Percentiles rank a stretch among this genome's conserved stretches.
These are phyloP conservation scores for Momotus momota DNA, from an alignment of 2,797 vertebrate genomes.

Conservation along the genomic window DNA sequence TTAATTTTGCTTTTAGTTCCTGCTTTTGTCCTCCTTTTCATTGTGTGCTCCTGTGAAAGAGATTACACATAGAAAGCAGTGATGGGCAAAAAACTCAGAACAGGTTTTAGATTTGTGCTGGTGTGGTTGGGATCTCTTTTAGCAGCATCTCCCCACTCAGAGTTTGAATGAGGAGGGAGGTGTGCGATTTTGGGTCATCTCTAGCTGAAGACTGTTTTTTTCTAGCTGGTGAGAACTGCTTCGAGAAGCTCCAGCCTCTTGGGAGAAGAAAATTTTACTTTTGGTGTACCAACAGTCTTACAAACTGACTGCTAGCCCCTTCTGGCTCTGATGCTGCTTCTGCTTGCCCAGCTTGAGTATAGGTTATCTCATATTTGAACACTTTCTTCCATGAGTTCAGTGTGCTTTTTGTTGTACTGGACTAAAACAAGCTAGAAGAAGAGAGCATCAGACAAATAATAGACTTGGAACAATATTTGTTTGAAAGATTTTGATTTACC, in stretches of 20 bases:
- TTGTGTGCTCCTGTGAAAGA: neutral
- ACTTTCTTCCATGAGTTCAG: neutral
- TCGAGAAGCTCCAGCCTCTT: neutral
- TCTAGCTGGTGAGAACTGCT: neutral
- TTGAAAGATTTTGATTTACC: neutral
- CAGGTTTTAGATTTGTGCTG: neutral
- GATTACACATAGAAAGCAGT: neutral
- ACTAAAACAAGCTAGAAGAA: neutral
- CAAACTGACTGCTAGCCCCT: neutral
- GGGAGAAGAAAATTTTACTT: neutral
- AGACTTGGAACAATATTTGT: neutral
- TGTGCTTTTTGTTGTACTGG: neutral
- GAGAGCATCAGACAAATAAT: neutral
- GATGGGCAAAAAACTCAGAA: neutral
- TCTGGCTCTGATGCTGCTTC: neutral
- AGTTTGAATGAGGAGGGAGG: neutral
- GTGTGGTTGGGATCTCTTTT: neutral
- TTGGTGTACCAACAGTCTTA: neutral
- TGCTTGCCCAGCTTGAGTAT: neutral
- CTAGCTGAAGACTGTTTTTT: neutral
- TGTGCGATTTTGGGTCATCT: rapidly evolving
- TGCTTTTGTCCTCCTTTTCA: conserved; percentile 14
- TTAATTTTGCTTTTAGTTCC: neutral
- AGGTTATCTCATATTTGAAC: neutral
- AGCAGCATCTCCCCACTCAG: neutral